A percentile compares a stretch with the other conserved stretches of the same genome.
Conservation (phyloP, 2,113 vertebrate species). For the Catharus bicknelli region DNA sequence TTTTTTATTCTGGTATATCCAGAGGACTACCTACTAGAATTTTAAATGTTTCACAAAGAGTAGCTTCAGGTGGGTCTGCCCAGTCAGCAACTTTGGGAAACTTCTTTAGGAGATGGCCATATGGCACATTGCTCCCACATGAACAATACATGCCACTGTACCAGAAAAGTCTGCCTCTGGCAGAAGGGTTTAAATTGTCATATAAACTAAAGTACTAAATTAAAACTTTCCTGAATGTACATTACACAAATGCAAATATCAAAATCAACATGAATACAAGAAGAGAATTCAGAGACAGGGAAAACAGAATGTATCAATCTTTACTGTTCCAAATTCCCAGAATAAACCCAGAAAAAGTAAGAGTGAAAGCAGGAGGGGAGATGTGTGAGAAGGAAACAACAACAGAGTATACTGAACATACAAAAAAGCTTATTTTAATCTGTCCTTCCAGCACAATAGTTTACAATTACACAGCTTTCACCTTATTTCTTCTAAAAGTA, state of each 20-base stretch:
- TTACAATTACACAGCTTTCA: not conserved
- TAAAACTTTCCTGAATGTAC: not conserved
- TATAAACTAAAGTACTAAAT: not conserved
- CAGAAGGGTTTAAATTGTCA: not conserved
- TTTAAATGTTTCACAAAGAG: not conserved
- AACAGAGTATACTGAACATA: accelerated
- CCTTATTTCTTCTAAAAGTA: not conserved
- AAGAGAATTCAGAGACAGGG: not conserved
- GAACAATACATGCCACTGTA: not conserved
- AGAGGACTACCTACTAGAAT: not conserved
- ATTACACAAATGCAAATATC: not conserved
- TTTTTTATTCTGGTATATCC: not conserved
- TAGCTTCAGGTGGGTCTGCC: not conserved
- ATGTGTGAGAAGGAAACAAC: not conserved
- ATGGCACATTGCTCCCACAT: not conserved
- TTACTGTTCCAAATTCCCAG: not conserved
- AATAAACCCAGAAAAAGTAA: not conserved
- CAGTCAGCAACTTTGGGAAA: accelerated
- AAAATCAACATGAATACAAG: not conserved
- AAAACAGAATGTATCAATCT: not conserved
- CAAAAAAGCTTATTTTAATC: not conserved
- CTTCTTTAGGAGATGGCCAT: not conserved
- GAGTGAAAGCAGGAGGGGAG: accelerated
- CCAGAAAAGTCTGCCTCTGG: not conserved
- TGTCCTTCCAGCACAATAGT: not conserved